These are phyloP conservation scores for Trissolcus brochymenae DNA, from an alignment of 2,888 invertebrate genomes.

Conservation along the genomic window DNA sequence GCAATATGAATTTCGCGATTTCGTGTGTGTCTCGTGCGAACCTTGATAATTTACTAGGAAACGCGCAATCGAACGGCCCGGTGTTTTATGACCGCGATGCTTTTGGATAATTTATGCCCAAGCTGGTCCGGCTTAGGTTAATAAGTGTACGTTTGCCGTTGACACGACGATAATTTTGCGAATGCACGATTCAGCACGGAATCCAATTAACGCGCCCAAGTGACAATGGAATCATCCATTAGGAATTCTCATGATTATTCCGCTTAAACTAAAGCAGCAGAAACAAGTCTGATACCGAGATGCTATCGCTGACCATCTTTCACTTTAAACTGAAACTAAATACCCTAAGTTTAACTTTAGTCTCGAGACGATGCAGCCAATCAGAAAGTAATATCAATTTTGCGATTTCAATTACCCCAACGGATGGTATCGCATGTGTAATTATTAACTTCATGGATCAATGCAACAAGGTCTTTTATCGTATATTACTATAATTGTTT, in stretches of 20 bases:
- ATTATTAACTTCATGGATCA: constrained; percentile 14
- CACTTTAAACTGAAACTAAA: constrained; percentile 74
- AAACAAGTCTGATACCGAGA: constrained; percentile 62
- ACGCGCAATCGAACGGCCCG: constrained; percentile 33
- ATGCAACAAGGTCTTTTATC: neutral
- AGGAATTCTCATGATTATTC: constrained; percentile 72
- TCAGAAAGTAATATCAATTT: constrained; percentile 9
- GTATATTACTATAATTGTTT: neutral
- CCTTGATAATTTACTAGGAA: constrained; percentile 56
- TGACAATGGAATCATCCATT: constrained; percentile 72
- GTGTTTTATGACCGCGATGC: constrained; percentile 12
- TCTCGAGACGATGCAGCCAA: constrained; percentile 2
- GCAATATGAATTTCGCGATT: constrained; percentile 56
- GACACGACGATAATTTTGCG: constrained; percentile 41
- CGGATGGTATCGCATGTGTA: constrained; percentile 9
- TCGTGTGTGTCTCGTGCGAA: constrained; percentile 62
- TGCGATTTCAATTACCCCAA: constrained; percentile 35
- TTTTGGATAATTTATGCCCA: constrained; percentile 36
- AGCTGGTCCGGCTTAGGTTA: constrained; percentile 20
- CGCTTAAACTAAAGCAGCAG: constrained; percentile 65
- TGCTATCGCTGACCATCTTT: constrained; percentile 70
- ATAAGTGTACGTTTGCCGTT: constrained; percentile 44
- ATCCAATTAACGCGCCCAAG: constrained; percentile 68
- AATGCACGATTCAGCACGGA: constrained; percentile 64
- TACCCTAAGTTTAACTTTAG: constrained; percentile 67